Percentiles rank a stretch among this genome's conserved stretches.
These are phyloP conservation scores for Gorsachius goisagi DNA, from an alignment of 2,113 vertebrate genomes.

Conservation along the genomic window DNA sequence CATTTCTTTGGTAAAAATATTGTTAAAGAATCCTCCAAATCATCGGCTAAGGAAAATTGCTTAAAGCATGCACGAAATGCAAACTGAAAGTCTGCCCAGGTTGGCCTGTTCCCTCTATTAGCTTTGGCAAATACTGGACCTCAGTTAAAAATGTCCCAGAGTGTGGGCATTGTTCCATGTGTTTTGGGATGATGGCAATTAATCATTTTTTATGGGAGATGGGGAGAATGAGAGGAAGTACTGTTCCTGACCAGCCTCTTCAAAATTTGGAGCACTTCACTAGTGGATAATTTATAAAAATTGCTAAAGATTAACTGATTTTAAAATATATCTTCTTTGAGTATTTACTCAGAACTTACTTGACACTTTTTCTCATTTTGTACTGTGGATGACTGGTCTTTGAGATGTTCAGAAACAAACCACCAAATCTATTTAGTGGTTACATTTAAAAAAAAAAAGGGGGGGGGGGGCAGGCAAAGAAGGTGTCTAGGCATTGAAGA, in stretches of 20 bases:
- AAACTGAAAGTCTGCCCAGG: not conserved
- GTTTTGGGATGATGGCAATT: not conserved
- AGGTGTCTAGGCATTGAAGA: not conserved
- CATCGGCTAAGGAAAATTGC: not conserved
- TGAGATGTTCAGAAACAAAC: not conserved
- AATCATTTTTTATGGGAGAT: not conserved
- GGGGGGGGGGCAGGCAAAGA: not conserved
- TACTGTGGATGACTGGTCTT: not conserved
- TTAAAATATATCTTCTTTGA: not conserved
- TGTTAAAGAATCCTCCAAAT: not conserved
- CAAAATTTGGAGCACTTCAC: not conserved
- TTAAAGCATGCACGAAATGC: not conserved
- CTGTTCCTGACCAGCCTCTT: not conserved
- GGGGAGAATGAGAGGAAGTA: not conserved
- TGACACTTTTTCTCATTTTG: not conserved
- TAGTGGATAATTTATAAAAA: not conserved
- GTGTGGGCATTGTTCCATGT: not conserved
- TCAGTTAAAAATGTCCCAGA: not conserved
- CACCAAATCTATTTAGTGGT: not conserved
- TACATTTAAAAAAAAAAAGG: not conserved
- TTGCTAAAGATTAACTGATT: not conserved
- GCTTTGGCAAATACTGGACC: not conserved
- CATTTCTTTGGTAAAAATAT: not conserved
- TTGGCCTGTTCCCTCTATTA: not conserved
- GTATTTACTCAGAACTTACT: not conserved